Evolutionary conservation across 1,140 invertebrate species (phyloP), one percentile per base, ranked within the genome.

Genomic region (Euwallacea fornicatus): DNA sequence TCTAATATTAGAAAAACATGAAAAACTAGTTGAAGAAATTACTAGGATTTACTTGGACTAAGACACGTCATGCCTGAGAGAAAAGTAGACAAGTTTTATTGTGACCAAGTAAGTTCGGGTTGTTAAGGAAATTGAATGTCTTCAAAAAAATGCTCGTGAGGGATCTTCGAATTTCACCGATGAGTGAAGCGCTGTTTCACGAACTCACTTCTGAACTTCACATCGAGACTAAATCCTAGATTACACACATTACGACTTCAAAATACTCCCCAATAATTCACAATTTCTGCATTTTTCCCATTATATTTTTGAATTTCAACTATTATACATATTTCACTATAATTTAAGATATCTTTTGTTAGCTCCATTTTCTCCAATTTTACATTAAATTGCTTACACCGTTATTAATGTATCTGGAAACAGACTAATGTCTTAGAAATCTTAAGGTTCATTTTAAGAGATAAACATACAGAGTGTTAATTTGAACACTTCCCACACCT

Each of bases 1-100:
- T 46, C 7, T 13, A 47, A 47, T 66, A 55, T 41, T 66, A 66
- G 33, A 55, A 54, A 21, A 55, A 13, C 16, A 54, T 41, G 53
- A 56, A 15, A 21, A 15, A 15, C n/a, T 13, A 50, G 46, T 50
- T 50, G 9, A 11, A 50, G 9, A 50, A 50, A 50, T 13, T 50
- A 50, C 46, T 10, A 11, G 13, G 6, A 50, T 13, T 50, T 13
- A 11, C 13, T 50, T 11, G 13, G 13, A 50, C 46, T 50, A 50
- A 50, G 13, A 10, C 13, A 11, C 46, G 13, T 50, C 13, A 11
- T 50, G 9, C 46, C 6, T 33, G 21, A 50, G 13, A 11, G 46
- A 13, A 50, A 50, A 50, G 13, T 50, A 13, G 46, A 2, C 9
- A 50, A 50, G 46, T 50, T 50, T 50, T 50, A 13, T 50, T 50